Evolutionary conservation across 2,113 vertebrate species (phyloP).

Genomic region (Paramormyrops kingsleyae): DNA sequence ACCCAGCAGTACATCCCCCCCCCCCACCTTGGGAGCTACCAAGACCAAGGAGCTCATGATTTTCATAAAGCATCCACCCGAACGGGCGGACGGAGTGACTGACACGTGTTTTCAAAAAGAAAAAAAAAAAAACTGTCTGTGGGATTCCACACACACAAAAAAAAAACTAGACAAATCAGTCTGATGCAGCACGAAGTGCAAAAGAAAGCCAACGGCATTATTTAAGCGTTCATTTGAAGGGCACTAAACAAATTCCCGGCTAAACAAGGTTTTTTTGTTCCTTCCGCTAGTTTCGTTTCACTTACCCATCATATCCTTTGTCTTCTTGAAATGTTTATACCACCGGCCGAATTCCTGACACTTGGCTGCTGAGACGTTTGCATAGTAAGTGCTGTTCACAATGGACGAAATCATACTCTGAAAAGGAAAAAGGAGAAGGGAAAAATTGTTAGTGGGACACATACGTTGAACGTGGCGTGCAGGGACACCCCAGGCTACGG

Average conservation of each 20-base stretch:
- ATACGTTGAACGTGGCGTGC: neutral
- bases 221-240: neutral
- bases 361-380: constrained; percentile 97
- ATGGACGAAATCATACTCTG: constrained; percentile 96
- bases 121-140: neutral
- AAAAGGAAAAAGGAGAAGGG: constrained; percentile 20
- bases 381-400: constrained; percentile 99
- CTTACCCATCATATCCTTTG: constrained; percentile 93
- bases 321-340: constrained; percentile 99
- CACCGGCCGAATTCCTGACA: constrained; percentile 98
- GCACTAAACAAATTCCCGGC: constrained; percentile 3
- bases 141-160: neutral
- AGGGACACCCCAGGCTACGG: neutral
- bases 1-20: neutral
- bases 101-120: neutral
- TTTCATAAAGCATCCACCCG: neutral
- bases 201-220: neutral
- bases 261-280: neutral
- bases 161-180: neutral
- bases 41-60: neutral
- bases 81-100: neutral
- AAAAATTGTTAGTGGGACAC: neutral
- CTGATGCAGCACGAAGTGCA: neutral
- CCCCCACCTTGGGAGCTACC: neutral
- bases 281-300: constrained; percentile 5